phyloP scores from a whole-genome alignment of 2,113 vertebrate genomes.

The Eleginops maclovinus region DNA sequence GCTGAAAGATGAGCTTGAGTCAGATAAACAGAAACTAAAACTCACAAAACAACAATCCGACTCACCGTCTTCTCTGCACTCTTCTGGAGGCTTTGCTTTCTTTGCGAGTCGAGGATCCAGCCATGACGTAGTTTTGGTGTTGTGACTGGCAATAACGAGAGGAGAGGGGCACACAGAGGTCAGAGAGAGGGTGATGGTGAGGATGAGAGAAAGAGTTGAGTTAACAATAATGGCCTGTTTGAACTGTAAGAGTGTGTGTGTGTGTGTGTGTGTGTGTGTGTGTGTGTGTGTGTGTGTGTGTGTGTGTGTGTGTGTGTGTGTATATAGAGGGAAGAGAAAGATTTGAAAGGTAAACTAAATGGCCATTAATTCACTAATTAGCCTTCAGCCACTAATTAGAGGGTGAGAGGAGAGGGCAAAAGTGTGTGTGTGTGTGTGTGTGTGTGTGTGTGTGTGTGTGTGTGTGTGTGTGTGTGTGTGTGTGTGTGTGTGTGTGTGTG shows the following conservation, averaged over 20 bases:
- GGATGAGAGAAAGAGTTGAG: slow-evolving; percentile 29
- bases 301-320: slow-evolving; percentile 16
- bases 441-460: slow-evolving; percentile 68
- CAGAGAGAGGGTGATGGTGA: slow-evolving; percentile 32
- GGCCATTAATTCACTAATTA: slow-evolving; percentile 92
- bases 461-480: slow-evolving; percentile 52
- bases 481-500: slow-evolving; percentile 5
- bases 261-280: slow-evolving; percentile 14
- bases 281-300: slow-evolving; percentile 9
- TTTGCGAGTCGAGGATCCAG: slow-evolving; percentile 98
- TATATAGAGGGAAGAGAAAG: slow-evolving; percentile 30
- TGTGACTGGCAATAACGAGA: slow-evolving; percentile 90
- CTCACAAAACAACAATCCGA: slow-evolving; percentile 26
- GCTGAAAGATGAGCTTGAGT: slow-evolving; percentile 29
- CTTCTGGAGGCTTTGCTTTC: slow-evolving; percentile 99
- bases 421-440: slow-evolving; percentile 87
- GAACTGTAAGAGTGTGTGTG: slow-evolving; percentile 8
- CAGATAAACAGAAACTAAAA: slow-evolving; percentile 28
- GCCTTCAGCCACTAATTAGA: slow-evolving; percentile 91
- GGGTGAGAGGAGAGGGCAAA: slow-evolving; percentile 86
- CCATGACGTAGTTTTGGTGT: slow-evolving; percentile 99
- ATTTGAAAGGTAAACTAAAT: slow-evolving; percentile 84
- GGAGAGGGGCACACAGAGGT: slow-evolving; percentile 40
- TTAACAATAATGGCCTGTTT: slow-evolving; percentile 17
- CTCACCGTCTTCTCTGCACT: slow-evolving; percentile 99